phyloP scores from a whole-genome alignment of 2,888 invertebrate genomes.

The Nycteola revayana region DNA sequence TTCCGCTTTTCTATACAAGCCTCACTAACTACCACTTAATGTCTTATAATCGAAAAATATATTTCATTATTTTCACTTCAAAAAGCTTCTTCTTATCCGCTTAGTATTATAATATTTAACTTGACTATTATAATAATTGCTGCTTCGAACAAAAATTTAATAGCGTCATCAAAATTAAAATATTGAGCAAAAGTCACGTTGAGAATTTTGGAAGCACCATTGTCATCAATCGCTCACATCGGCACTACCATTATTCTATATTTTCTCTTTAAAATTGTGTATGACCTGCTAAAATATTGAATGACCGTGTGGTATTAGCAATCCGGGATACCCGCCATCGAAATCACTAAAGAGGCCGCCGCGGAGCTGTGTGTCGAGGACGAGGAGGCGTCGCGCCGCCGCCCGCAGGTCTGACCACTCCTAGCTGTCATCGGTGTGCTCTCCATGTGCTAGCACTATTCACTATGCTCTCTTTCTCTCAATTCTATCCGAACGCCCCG shows the following conservation, averaged over 20 bases:
- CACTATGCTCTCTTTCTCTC: conserved; percentile 74
- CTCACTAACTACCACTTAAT: conserved; percentile 52
- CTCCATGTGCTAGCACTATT: conserved; percentile 76
- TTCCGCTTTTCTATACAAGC: conserved; percentile 59
- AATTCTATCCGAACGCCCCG: conserved; percentile 65
- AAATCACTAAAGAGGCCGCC: conserved; percentile 90
- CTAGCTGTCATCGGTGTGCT: conserved; percentile 78
- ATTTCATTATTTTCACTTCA: conserved; percentile 21
- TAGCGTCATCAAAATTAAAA: conserved; percentile 24
- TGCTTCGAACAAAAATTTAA: conserved; percentile 27
- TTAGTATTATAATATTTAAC: conserved; percentile 15
- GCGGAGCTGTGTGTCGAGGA: conserved; percentile 89
- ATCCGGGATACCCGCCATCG: conserved; percentile 84
- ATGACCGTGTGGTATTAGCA: conserved; percentile 78
- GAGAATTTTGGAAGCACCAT: conserved; percentile 34
- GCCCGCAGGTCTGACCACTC: conserved; percentile 79
- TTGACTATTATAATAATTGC: conserved; percentile 19
- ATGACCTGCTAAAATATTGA: conserved; percentile 64
- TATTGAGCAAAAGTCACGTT: conserved; percentile 21
- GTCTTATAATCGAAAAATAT: conserved; percentile 13
- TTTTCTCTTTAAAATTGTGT: conserved; percentile 51
- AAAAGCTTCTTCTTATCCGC: conserved; percentile 39
- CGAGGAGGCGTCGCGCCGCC: conserved; percentile 71
- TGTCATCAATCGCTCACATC: conserved; percentile 49
- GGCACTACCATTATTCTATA: conserved; percentile 54